Evolutionary conservation across 2,113 vertebrate species (phyloP), one percentile per base, ranked within the genome.

Genomic region (Prochilodus magdalenae): DNA sequence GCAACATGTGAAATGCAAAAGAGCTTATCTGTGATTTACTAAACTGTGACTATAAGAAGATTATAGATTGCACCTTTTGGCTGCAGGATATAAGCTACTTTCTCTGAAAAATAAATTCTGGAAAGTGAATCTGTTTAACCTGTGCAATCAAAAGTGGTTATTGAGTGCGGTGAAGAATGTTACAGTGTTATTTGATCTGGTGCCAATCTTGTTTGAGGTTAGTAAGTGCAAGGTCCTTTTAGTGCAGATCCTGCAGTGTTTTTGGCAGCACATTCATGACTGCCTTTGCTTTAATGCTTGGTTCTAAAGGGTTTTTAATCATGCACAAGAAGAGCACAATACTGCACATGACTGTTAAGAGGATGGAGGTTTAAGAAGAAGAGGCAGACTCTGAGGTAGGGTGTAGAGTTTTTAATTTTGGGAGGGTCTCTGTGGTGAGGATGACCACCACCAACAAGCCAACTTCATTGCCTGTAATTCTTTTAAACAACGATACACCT

Each of bases 161-260:
- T 57, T 57, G 7, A n/a, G 20, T 57, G 15, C 20, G 1, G 18
- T 57, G 14, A 20, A 79, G 82, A 44, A 2, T 67, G 83, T 71
- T 63, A 10, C 29, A 0, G 30, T 33, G 69, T 27, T n/a, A 76
- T 82, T 73, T 80, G 74, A 84, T 70, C 71, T 73, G 11, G 36
- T 22, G 67, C 86, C 73, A 60, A 69, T 80, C 79, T 83, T 22
- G 55, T 81, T 67, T 84, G 81, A 85, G 84, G 86, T 85, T 84
- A 88, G 88, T 78, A 71, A 73, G 83, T 84, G 73, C 80, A 69
- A 65, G 24, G 11, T 49, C 0, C 49, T 29, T 75, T 88, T 88
- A 71, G 63, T 87, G 87, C 85, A 81, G 72, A 51, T 83, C 74
- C 30, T 33, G 76, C 22, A 65, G 77, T 76, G 5, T 80, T 88